phyloP scores from a whole-genome alignment of 2,113 vertebrate species.

The Tauraco erythrolophus region DNA sequence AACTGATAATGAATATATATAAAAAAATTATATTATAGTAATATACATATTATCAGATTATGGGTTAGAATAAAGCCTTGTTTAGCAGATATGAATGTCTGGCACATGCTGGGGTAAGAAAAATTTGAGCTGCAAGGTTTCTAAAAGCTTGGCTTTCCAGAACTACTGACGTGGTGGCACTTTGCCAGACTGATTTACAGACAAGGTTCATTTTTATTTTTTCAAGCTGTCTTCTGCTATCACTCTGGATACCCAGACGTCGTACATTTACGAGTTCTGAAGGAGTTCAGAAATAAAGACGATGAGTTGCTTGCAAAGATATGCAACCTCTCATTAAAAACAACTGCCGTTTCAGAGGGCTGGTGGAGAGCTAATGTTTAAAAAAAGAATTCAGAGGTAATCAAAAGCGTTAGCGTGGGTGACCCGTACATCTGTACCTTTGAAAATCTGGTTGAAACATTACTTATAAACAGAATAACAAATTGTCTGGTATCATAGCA shows the following conservation, averaged over 20 bases:
- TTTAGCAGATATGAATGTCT: not conserved
- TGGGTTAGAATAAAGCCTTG: not conserved
- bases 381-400: not conserved
- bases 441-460: not conserved
- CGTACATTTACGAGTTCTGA: not conserved
- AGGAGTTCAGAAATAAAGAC: not conserved
- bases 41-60: not conserved
- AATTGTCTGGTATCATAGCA: not conserved
- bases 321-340: not conserved
- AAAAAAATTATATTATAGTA: not conserved
- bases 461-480: not conserved
- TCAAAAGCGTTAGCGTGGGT: not conserved
- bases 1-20: not conserved
- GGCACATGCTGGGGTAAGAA: not conserved
- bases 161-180: not conserved
- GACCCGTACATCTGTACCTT: not conserved
- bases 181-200: slow-evolving; percentile 7
- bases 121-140: not conserved
- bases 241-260: not conserved
- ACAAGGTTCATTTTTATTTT: not conserved
- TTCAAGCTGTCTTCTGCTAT: slow-evolving; percentile 15
- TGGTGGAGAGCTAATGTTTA: not conserved
- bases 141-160: not conserved
- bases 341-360: not conserved
- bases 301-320: not conserved